These are phyloP conservation scores for Drosophila mettleri DNA, from an alignment of 2,888 invertebrate genomes.

Conservation along the genomic window DNA sequence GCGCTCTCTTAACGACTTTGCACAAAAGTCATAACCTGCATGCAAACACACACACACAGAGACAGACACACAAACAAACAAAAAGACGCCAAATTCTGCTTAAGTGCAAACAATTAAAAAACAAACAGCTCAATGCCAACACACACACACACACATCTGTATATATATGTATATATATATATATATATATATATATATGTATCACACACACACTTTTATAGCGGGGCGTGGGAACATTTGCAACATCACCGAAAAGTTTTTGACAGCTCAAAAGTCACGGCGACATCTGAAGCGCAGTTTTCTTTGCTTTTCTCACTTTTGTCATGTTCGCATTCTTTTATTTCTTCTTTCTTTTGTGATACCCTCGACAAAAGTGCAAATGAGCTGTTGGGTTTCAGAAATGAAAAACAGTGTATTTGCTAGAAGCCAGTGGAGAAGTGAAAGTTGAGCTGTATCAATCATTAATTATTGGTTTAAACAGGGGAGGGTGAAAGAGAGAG, in stretches of 20 bases:
- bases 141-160: conserved; percentile 16
- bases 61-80: conserved; percentile 47
- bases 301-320: conserved; percentile 26
- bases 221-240: conserved; percentile 53
- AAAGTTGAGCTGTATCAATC: no score
- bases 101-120: conserved; percentile 80
- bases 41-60: conserved; percentile 18
- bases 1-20: conserved; percentile 68
- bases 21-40: conserved; percentile 71
- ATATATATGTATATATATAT: no score
- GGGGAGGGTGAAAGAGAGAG: no score
- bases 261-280: conserved; percentile 72
- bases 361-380: conserved; percentile 30
- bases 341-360: conserved; percentile 25
- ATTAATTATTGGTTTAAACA: no score
- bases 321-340: conserved; percentile 25
- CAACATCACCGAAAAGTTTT: conserved; percentile 65
- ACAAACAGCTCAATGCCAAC: conserved; percentile 74
- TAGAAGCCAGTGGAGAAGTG: no score
- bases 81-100: conserved; percentile 62
- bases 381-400: conserved; percentile 2
- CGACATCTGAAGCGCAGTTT: conserved; percentile 65
- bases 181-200: no score
- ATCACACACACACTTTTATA: conserved; percentile 18
- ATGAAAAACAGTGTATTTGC: no score